These are phyloP conservation scores for Phoenicopterus ruber DNA, from an alignment of 2,113 vertebrate species.

Conservation along the genomic window DNA sequence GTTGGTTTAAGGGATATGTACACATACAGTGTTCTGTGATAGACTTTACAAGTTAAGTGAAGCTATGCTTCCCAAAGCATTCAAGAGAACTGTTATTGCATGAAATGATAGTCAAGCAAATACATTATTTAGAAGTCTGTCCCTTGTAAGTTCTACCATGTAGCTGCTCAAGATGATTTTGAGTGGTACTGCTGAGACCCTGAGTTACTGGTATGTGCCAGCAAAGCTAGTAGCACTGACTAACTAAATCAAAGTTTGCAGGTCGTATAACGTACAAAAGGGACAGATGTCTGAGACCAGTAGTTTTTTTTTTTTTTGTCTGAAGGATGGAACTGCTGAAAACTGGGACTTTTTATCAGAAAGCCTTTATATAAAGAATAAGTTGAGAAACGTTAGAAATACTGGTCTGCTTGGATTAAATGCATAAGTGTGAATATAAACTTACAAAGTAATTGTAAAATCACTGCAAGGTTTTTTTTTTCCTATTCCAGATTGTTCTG, in stretches of 20 bases:
- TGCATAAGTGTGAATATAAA: neutral
- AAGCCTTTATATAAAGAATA: neutral
- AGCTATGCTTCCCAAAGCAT: neutral
- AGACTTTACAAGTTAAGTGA: neutral
- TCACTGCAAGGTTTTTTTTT: neutral
- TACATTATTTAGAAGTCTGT: neutral
- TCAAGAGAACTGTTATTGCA: neutral
- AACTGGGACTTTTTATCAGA: neutral
- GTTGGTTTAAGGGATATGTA: neutral
- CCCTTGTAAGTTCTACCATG: neutral
- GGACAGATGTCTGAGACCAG: neutral
- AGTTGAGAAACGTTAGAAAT: neutral
- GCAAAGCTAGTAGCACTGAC: neutral
- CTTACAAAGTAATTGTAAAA: neutral
- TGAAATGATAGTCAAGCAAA: neutral
- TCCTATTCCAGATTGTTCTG: constrained; percentile 83
- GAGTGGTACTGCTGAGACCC: neutral
- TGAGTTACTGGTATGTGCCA: neutral
- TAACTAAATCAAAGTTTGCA: neutral
- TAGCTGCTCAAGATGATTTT: neutral
- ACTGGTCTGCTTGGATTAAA: neutral
- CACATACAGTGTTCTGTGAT: neutral
- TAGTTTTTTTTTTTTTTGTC: neutral
- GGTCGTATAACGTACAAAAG: neutral
- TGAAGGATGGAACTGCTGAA: neutral